phyloP scores from a whole-genome alignment of 2,113 vertebrate species.

The Corythornis cristatus region DNA sequence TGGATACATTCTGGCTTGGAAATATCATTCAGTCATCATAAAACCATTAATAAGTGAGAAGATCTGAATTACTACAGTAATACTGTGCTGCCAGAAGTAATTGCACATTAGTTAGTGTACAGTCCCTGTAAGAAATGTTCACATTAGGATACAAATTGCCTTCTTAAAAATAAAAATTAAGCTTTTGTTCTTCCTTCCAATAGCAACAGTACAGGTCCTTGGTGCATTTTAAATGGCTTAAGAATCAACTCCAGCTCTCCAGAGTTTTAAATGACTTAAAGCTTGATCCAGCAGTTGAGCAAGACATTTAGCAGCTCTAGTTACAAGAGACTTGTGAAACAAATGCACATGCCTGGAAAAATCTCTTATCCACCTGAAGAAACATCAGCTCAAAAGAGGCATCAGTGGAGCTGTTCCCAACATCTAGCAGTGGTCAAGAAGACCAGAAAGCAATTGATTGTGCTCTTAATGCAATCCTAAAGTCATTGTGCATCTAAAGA shows the following conservation, averaged over 20 bases:
- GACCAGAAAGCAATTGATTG: background rate
- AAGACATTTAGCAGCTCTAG: background rate
- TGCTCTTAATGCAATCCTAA: background rate
- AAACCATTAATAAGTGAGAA: slow-evolving; percentile 61
- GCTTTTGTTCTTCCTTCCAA: slow-evolving; percentile 56
- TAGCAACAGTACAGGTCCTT: slow-evolving; percentile 33
- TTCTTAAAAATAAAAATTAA: slow-evolving; percentile 63
- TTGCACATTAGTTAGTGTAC: slow-evolving; percentile 51
- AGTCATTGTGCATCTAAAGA: background rate
- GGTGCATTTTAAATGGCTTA: slow-evolving; percentile 43
- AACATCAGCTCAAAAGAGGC: background rate
- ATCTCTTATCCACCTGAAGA: background rate
- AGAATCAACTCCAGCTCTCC: background rate
- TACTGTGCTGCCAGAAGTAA: slow-evolving; percentile 42
- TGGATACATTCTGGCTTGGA: slow-evolving; percentile 51
- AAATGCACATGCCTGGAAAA: background rate
- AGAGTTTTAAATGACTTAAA: background rate
- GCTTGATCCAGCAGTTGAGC: background rate
- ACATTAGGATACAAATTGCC: slow-evolving; percentile 59
- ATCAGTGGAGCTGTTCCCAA: background rate
- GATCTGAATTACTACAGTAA: slow-evolving; percentile 1
- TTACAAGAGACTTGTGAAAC: background rate
- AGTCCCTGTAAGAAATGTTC: slow-evolving; percentile 47
- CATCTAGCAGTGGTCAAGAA: background rate
- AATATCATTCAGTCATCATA: slow-evolving; percentile 63